phyloP scores from a whole-genome alignment of 92 coral and sea anemone species.

The Umimayanthus kanabou region DNA sequence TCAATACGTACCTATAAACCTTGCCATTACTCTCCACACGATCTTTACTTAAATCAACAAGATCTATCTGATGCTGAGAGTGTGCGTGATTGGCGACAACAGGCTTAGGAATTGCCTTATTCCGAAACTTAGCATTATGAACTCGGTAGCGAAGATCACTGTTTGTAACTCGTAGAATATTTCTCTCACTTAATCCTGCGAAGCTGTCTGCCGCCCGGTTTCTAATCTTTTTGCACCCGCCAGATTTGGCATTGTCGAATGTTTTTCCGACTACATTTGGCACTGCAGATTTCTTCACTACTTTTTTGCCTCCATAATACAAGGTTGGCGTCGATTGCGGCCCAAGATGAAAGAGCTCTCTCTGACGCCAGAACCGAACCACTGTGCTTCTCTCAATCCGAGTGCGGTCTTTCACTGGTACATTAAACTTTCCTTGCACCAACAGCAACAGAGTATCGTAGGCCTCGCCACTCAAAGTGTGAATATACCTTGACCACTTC shows the following conservation, averaged over 20 bases:
- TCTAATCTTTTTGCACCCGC: conserved; percentile 44
- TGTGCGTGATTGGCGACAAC: conserved; percentile 25
- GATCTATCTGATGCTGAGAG: conserved; percentile 41
- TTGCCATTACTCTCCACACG: conserved; percentile 29
- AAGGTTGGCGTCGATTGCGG: conserved; percentile 37
- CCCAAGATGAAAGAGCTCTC: conserved; percentile 37
- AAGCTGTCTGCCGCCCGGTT: conserved; percentile 34
- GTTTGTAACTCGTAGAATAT: conserved; percentile 42
- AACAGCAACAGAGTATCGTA: conserved; percentile 32
- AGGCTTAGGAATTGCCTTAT: conserved; percentile 44
- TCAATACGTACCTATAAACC: conserved; percentile 25
- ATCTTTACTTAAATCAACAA: conserved; percentile 29
- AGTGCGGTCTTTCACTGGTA: conserved; percentile 31
- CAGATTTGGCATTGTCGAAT: not conserved
- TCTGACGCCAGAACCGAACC: conserved; percentile 38
- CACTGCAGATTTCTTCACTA: not conserved
- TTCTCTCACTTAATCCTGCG: conserved; percentile 43
- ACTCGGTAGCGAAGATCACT: conserved; percentile 38
- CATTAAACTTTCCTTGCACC: conserved; percentile 38
- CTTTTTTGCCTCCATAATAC: conserved; percentile 30
- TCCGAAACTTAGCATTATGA: conserved; percentile 46
- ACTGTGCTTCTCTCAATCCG: conserved; percentile 20
- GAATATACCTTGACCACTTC: conserved; percentile 40
- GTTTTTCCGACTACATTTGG: conserved; percentile 7
- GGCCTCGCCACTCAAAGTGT: conserved; percentile 35